These are phyloP conservation scores for Bubo blakistoni DNA, from an alignment of 2,113 vertebrate species.

Conservation along the genomic window DNA sequence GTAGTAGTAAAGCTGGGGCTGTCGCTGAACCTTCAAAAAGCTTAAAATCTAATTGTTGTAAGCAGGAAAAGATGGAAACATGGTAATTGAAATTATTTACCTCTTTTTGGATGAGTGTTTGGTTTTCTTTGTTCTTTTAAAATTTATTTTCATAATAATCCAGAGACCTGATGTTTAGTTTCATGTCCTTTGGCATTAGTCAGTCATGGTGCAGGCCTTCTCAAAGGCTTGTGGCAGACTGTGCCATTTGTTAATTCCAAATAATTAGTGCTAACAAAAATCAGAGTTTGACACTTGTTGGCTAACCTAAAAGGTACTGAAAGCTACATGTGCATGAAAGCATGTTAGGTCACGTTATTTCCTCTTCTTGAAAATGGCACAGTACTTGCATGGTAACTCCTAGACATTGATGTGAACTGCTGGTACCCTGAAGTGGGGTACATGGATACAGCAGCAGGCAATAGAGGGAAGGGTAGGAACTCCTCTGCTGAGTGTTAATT, in stretches of 20 bases:
- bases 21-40: not conserved
- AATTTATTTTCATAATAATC: not conserved
- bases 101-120: not conserved
- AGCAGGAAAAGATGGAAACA: not conserved
- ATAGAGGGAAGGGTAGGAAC: not conserved
- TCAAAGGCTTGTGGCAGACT: not conserved
- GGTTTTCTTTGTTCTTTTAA: not conserved
- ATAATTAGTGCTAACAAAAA: not conserved
- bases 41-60: not conserved
- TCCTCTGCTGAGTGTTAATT: not conserved
- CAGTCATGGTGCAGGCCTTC: not conserved
- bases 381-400: not conserved
- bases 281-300: not conserved
- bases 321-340: not conserved
- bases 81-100: not conserved
- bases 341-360: not conserved
- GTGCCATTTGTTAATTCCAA: not conserved
- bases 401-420: not conserved
- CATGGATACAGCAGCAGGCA: rapidly evolving
- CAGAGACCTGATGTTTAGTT: not conserved
- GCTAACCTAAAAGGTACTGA: not conserved
- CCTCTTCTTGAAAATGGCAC: not conserved
- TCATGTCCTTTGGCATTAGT: not conserved
- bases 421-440: not conserved
- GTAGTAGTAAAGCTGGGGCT: not conserved